Conservation (phyloP, 37 sponge, comb jelly and placozoan species). For the Cliona cf. orientalis region DNA sequence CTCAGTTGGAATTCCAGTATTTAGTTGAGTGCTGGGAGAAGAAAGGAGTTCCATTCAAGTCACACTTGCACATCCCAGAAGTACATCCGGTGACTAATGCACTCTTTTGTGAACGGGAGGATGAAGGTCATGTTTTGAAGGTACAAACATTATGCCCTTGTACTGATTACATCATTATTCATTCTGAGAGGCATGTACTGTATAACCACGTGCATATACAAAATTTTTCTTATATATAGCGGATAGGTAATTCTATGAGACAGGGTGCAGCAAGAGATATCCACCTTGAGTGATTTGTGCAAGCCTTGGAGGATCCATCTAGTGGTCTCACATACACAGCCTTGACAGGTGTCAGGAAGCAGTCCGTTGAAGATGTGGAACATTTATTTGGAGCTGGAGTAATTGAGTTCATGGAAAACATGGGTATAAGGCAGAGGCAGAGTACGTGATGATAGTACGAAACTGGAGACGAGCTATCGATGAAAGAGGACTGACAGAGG, state of each 20-base stretch:
- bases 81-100: constrained; percentile 8
- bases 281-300: background rate
- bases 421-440: constrained; percentile 7
- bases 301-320: background rate
- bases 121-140: constrained; percentile 32
- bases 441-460: constrained; percentile 1
- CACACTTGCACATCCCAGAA: constrained; percentile 35
- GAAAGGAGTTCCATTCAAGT: constrained; percentile 35
- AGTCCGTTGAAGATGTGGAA: background rate
- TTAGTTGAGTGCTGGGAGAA: constrained; percentile 2
- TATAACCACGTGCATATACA: too few species aligned
- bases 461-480: constrained; percentile 17
- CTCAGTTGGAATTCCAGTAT: constrained; percentile 28
- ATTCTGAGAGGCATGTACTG: too few species aligned
- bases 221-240: too few species aligned
- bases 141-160: too few species aligned
- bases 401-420: background rate
- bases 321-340: background rate
- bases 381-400: constrained; percentile 3
- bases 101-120: constrained; percentile 34
- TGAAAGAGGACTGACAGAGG: constrained; percentile 1
- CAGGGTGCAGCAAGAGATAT: background rate
- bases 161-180: too few species aligned
- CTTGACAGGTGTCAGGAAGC: background rate
- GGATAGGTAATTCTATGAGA: background rate